Conservation (phyloP, 1,140 invertebrate species). For the Trypoxylus dichotomus region DNA sequence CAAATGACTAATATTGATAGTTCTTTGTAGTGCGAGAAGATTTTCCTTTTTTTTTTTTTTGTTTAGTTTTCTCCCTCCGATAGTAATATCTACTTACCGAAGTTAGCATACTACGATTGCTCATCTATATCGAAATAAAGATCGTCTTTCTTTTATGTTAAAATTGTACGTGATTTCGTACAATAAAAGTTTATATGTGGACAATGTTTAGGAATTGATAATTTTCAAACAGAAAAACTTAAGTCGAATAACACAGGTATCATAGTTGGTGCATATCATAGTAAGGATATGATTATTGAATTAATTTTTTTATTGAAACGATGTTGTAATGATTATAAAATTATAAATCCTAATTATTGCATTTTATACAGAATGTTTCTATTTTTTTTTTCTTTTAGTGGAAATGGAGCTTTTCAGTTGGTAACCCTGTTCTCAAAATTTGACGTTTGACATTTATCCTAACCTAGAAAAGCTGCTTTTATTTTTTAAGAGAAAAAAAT, state of each 20-base stretch:
- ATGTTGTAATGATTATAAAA: not conserved
- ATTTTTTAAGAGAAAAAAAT: not conserved
- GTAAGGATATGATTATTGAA: slow-evolving; percentile 20
- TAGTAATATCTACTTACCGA: not conserved
- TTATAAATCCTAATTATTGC: not conserved
- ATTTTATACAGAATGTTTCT: not conserved
- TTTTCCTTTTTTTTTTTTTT: not conserved
- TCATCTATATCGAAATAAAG: too few relatives aligned
- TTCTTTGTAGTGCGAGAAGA: not conserved
- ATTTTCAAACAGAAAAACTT: not conserved
- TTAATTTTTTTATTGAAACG: not conserved
- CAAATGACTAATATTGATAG: not conserved
- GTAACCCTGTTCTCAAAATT: too few relatives aligned
- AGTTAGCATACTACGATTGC: not conserved
- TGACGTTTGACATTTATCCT: too few relatives aligned
- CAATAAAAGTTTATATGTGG: not conserved
- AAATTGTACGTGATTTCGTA: not conserved
- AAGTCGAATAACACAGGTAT: slow-evolving; percentile 27
- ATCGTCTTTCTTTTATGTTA: too few relatives aligned
- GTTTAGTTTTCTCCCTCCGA: not conserved
- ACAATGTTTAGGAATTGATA: slow-evolving; percentile 25
- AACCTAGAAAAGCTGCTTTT: too few relatives aligned
- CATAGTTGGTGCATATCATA: slow-evolving; percentile 30
- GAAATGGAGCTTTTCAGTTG: too few relatives aligned
- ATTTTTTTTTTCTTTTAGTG: too few relatives aligned